These are phyloP conservation scores for Chaetophractus vellerosus DNA, from an alignment of 2,797 vertebrate species.

Conservation along the genomic window DNA sequence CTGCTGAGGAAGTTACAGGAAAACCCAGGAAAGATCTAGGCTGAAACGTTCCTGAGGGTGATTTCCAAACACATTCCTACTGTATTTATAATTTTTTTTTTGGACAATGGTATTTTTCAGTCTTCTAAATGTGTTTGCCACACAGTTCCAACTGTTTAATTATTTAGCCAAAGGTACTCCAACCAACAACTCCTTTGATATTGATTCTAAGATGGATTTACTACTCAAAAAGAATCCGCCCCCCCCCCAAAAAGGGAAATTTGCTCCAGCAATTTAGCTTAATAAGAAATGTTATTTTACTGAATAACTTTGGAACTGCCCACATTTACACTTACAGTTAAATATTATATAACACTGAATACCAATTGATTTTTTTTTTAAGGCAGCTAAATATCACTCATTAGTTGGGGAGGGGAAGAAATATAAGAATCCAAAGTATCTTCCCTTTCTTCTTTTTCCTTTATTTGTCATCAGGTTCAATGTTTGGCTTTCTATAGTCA, in stretches of 20 bases:
- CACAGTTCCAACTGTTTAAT: slow-evolving; percentile 31
- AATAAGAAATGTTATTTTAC: neutral
- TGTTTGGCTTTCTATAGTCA: neutral
- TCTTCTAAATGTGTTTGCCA: neutral
- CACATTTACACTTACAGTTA: slow-evolving; percentile 30
- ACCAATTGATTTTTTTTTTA: neutral
- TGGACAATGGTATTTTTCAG: slow-evolving; percentile 25
- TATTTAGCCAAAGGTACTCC: slow-evolving; percentile 42
- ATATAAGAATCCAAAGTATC: neutral
- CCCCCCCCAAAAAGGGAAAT: slow-evolving; percentile 24
- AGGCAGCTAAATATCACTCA: neutral
- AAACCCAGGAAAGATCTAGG: neutral
- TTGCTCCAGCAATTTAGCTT: slow-evolving; percentile 1
- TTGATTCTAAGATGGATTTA: slow-evolving; percentile 31
- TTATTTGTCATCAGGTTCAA: neutral
- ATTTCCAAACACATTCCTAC: slow-evolving; percentile 45
- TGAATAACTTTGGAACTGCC: neutral
- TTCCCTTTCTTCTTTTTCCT: neutral
- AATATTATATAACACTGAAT: slow-evolving; percentile 50
- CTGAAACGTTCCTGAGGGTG: neutral
- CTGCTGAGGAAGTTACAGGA: slow-evolving; percentile 47
- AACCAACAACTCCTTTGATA: slow-evolving; percentile 66
- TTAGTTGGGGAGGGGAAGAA: neutral
- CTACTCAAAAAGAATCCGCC: slow-evolving; percentile 54
- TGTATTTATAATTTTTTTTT: neutral